These are phyloP conservation scores for Mythimna lalbum DNA, from an alignment of 2,888 invertebrate species.

Conservation along the genomic window DNA sequence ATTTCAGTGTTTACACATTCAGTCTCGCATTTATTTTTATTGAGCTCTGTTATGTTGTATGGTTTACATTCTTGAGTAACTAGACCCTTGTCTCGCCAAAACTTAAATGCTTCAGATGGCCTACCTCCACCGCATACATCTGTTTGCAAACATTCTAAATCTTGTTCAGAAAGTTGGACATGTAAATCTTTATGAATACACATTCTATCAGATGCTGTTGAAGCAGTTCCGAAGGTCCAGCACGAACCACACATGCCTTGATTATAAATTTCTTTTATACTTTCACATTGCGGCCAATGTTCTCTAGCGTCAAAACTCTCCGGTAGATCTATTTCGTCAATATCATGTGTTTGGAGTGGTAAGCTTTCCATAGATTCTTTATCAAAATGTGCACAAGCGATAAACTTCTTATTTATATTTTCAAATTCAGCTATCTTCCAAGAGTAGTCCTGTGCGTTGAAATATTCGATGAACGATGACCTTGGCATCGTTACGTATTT, in stretches of 20 bases:
- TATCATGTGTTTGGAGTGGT: neutral
- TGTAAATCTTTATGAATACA: slow-evolving; percentile 48
- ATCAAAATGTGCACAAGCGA: neutral
- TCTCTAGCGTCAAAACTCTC: slow-evolving; percentile 45
- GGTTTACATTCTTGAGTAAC: slow-evolving; percentile 49
- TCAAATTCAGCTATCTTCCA: slow-evolving; percentile 44
- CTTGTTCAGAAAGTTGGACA: slow-evolving; percentile 47
- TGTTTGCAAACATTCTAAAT: slow-evolving; percentile 17
- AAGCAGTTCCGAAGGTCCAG: slow-evolving; percentile 50
- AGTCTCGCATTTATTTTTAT: neutral
- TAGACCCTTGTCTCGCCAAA: slow-evolving; percentile 26
- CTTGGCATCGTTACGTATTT: slow-evolving; percentile 29
- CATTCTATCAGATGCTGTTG: slow-evolving; percentile 51
- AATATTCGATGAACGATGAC: slow-evolving; percentile 50
- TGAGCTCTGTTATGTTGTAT: slow-evolving; percentile 6
- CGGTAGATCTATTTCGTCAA: slow-evolving; percentile 28
- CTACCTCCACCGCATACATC: neutral
- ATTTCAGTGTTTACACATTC: slow-evolving; percentile 2
- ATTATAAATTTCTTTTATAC: slow-evolving; percentile 31
- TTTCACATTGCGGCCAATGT: slow-evolving; percentile 44
- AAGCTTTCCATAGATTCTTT: neutral
- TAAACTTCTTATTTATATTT: neutral
- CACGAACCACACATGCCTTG: slow-evolving; percentile 44
- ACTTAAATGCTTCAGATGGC: neutral
- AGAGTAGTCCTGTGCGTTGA: slow-evolving; percentile 47